These are phyloP conservation scores for Kryphioiulus occultus DNA, from an alignment of 2,888 invertebrate species.

Conservation along the genomic window DNA sequence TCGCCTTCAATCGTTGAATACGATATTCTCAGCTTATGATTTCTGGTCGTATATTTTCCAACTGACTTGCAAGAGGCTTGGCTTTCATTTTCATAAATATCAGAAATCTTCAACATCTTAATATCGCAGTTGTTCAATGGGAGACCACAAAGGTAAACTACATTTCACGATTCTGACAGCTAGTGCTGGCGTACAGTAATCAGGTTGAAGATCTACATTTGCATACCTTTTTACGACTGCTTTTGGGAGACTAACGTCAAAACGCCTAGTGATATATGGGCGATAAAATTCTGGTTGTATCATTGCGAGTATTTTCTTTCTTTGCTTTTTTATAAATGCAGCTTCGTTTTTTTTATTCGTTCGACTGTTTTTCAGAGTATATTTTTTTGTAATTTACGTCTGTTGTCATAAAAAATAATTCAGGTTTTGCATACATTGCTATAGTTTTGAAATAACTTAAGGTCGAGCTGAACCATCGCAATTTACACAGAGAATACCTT, in stretches of 20 bases:
- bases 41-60: neutral
- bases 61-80: neutral
- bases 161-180: constrained; percentile 32
- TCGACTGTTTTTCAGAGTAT: neutral
- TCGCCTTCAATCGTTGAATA: too few species aligned
- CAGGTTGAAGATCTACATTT: constrained; percentile 29
- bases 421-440: neutral
- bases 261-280: neutral
- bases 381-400: neutral
- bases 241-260: constrained; percentile 27
- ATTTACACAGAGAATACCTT: neutral
- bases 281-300: neutral
- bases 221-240: constrained; percentile 32
- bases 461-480: neutral
- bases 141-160: constrained; percentile 33
- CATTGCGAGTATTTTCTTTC: neutral
- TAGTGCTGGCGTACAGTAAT: neutral
- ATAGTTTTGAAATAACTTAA: neutral
- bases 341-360: neutral
- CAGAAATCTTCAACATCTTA: constrained; percentile 22
- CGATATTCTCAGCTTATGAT: neutral
- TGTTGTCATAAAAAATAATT: neutral
- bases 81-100: constrained; percentile 15
- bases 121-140: constrained; percentile 36
- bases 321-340: neutral